Evolutionary conservation across 1,140 invertebrate genomes (phyloP), one percentile per base, ranked within the genome.

Genomic region (Trachymyrmex cornetzi): DNA sequence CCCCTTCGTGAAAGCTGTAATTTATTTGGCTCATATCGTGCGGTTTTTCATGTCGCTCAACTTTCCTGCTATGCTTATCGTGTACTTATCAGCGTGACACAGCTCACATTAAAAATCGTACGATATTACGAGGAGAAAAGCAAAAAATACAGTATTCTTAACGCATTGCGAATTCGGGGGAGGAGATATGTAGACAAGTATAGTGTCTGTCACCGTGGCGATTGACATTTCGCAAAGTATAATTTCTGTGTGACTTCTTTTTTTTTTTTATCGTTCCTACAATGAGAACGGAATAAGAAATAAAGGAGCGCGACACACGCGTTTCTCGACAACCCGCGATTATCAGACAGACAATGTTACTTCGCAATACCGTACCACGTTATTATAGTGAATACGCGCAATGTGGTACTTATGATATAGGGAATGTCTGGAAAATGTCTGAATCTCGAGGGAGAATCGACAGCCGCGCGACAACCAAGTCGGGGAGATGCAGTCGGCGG

Each of bases 401-500:
- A 14, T 22, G 22, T n/a, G 5, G 6, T 34, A 64, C 3, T 24
- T 16, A 30, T 61, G 57, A 24, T 19, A 64, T 27, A 63, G 57
- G 38, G 38, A 24, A 24, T 7, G 30, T 22, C 5, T 4, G 44
- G 38, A 69, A 69, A 48, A 48, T 48, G 12, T 48, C 11, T 27
- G 22, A 44, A 50, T 69, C 22, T 34, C 27, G 14, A 24, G 5
- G 38, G 12, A 44, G 38, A 77, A 77, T 16, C 24, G 27, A 16
- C 48, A 24, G 0, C 64, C 34, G 4, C 11, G 11, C 2, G n/a
- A 50, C 22, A 48, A 69, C 22, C 16, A 7, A 34, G 27, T 53
- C n/a, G 50, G 27, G 24, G 12, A 59, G 38, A 81, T 81, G 66
- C 53, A 81, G 22, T 81, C 79, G 64, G n/a, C 50, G 24, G n/a